Conservation (phyloP, 2,113 vertebrate genomes). For the Equus quagga region DNA sequence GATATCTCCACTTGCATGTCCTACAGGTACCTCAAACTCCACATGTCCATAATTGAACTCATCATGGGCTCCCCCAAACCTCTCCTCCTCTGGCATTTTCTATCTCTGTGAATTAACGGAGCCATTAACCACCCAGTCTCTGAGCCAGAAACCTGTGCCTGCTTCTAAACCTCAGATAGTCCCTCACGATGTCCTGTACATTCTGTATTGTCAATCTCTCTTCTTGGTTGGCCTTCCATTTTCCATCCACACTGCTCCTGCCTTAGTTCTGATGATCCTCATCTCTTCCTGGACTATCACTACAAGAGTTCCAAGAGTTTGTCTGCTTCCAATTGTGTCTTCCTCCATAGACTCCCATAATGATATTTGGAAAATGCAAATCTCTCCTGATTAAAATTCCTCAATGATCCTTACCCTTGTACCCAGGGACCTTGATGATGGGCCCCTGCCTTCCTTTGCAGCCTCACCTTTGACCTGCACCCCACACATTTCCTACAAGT, state of each 20-base stretch:
- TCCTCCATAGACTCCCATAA: neutral
- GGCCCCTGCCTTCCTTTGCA: neutral
- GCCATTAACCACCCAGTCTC: neutral
- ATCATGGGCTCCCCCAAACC: neutral
- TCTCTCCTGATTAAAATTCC: neutral
- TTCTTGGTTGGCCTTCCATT: neutral
- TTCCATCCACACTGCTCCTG: neutral
- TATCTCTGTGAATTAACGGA: neutral
- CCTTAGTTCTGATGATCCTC: neutral
- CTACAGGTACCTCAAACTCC: neutral
- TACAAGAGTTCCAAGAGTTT: neutral
- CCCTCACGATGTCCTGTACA: neutral
- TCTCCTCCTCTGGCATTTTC: neutral
- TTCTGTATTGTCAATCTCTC: neutral
- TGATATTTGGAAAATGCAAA: neutral
- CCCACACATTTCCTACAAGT: neutral
- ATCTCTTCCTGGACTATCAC: neutral
- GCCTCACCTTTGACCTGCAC: neutral
- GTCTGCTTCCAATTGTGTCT: neutral
- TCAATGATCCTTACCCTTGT: neutral
- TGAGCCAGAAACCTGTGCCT: neutral
- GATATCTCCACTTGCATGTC: neutral
- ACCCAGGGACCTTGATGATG: neutral
- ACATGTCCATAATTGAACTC: neutral
- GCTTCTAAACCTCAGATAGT: neutral